Evolutionary conservation across 2,113 vertebrate genomes (phyloP).

Genomic region (Melanostigma gelatinosum): DNA sequence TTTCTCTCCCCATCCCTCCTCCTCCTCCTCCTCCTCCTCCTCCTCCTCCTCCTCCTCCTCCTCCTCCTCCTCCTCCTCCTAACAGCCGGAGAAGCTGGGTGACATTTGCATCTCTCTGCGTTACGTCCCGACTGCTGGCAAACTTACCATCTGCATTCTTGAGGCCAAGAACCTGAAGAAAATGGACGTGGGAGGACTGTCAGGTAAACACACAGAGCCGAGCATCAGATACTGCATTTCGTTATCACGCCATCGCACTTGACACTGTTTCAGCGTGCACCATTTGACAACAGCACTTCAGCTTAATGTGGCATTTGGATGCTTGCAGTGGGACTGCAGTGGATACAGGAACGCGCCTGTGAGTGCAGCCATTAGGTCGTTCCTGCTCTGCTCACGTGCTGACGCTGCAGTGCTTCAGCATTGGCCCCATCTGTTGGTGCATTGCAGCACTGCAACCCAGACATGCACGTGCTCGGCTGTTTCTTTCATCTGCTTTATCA

Average conservation of each 20-base stretch:
- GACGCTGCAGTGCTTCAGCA: slow-evolving; percentile 75
- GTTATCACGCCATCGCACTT: not conserved
- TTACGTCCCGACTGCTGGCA: slow-evolving; percentile 96
- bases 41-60: slow-evolving; percentile 10
- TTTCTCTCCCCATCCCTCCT: slow-evolving; percentile 11
- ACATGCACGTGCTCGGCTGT: not conserved
- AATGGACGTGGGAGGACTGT: slow-evolving; percentile 98
- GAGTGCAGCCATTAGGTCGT: slow-evolving; percentile 62
- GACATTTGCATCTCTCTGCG: slow-evolving; percentile 98
- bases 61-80: slow-evolving; percentile 4
- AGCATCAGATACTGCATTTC: slow-evolving; percentile 18
- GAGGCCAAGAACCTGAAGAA: slow-evolving; percentile 99
- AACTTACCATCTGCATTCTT: slow-evolving; percentile 97
- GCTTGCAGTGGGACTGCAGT: slow-evolving; percentile 35
- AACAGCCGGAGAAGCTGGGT: slow-evolving; percentile 95
- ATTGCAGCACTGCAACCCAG: slow-evolving; percentile 50
- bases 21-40: slow-evolving; percentile 19
- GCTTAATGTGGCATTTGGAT: slow-evolving; percentile 11
- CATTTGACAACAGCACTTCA: not conserved
- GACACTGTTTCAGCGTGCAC: not conserved
- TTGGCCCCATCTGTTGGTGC: slow-evolving; percentile 74
- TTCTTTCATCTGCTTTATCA: not conserved
- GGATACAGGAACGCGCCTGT: slow-evolving; percentile 21
- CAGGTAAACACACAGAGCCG: slow-evolving; percentile 80
- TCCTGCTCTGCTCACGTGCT: slow-evolving; percentile 73